phyloP scores from a whole-genome alignment of 2,888 invertebrate species.

The Pantelozetes paolii region DNA sequence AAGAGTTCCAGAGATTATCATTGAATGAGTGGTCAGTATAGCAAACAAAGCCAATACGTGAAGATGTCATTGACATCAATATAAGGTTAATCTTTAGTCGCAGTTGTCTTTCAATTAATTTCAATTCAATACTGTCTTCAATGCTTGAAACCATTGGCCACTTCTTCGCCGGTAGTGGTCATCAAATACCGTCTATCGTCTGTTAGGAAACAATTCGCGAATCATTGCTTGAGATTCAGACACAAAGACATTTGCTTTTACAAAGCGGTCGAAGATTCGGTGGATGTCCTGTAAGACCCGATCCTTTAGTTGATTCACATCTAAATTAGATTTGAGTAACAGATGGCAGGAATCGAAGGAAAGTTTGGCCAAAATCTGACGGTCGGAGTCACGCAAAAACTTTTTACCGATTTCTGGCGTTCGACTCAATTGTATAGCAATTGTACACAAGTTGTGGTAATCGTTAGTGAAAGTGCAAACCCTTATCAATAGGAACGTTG shows the following conservation, averaged over 20 bases:
- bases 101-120: too few species aligned
- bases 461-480: conserved; percentile 74
- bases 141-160: too few species aligned
- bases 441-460: conserved; percentile 69
- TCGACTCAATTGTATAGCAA: conserved; percentile 71
- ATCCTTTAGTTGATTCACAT: too few species aligned
- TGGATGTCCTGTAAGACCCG: not conserved
- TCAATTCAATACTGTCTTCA: too few species aligned
- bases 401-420: conserved; percentile 80
- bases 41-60: too few species aligned
- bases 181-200: too few species aligned
- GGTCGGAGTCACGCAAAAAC: conserved; percentile 77
- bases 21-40: too few species aligned
- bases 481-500: conserved; percentile 73
- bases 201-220: not conserved
- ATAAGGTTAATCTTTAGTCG: too few species aligned
- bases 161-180: too few species aligned
- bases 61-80: too few species aligned
- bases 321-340: not conserved
- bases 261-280: not conserved
- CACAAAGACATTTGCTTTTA: conserved; percentile 1
- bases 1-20: too few species aligned
- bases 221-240: not conserved
- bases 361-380: conserved; percentile 72
- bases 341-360: conserved; percentile 58